Evolutionary conservation across 2,888 invertebrate species (phyloP).

Genomic region (Platynereis dumerilii): DNA sequence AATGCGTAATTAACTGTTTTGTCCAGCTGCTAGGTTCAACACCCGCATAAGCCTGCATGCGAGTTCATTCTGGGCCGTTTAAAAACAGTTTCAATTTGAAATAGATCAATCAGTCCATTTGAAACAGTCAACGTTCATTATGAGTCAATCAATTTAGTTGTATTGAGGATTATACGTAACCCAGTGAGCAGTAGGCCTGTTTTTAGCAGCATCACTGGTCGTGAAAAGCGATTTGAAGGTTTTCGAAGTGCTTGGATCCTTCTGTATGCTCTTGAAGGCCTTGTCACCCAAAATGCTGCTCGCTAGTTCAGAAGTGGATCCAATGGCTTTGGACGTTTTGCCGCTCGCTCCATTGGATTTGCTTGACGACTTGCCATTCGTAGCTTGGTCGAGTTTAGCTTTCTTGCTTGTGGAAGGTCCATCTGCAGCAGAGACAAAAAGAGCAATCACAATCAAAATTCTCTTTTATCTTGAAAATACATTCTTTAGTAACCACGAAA

Average conservation of each 20-base stretch:
- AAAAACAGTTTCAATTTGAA: too few species aligned
- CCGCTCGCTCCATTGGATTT: neutral
- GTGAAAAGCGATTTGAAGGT: conserved; percentile 96
- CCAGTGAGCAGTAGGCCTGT: conserved; percentile 93
- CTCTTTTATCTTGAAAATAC: too few species aligned
- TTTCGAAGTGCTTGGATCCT: conserved; percentile 87
- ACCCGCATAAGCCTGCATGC: too few species aligned
- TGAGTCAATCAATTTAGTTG: too few species aligned
- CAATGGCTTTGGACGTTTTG: conserved; percentile 22
- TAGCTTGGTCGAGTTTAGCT: conserved; percentile 56
- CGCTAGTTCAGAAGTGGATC: conserved; percentile 24
- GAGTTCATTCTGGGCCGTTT: too few species aligned
- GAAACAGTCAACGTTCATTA: too few species aligned
- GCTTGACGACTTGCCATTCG: conserved; percentile 31
- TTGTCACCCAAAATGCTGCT: conserved; percentile 42
- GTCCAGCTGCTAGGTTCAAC: too few species aligned
- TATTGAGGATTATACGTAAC: conserved; percentile 88
- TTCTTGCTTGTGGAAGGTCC: conserved; percentile 65
- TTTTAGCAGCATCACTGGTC: conserved; percentile 82
- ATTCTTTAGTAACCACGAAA: too few species aligned
- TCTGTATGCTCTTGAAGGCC: conserved; percentile 69
- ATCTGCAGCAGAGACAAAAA: conserved; percentile 27
- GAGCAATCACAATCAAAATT: neutral
- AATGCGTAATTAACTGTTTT: too few species aligned
- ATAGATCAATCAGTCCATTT: too few species aligned